Evolutionary conservation across 2,113 vertebrate species (phyloP).

Genomic region (Albula goreensis): DNA sequence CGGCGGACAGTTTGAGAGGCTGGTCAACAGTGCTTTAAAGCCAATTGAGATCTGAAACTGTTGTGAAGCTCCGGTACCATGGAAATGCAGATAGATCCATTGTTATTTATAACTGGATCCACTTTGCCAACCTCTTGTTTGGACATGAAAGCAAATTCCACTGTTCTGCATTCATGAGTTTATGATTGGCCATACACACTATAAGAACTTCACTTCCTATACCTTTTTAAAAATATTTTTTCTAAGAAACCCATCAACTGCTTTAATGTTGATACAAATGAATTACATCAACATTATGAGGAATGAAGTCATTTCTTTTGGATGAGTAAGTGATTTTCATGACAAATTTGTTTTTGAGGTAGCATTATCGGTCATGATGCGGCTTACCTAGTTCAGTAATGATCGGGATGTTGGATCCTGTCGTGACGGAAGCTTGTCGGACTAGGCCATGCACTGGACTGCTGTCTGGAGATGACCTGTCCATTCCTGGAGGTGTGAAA

Average conservation of each 20-base stretch:
- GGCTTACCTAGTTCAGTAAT: constrained; percentile 98
- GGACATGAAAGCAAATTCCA: not conserved
- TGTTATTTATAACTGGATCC: constrained; percentile 24
- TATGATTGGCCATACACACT: not conserved
- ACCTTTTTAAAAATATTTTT: not conserved
- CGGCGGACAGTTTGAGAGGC: not conserved
- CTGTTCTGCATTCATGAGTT: not conserved
- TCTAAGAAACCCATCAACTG: too few relatives aligned
- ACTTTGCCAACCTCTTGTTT: not conserved
- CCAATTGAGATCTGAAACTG: constrained; percentile 14
- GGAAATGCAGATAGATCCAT: constrained; percentile 19
- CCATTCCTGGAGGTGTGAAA: constrained; percentile 98
- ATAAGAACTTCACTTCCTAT: not conserved
- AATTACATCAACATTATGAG: not conserved
- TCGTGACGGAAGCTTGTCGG: constrained; percentile 93
- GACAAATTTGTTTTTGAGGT: not conserved
- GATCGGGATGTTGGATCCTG: constrained; percentile 96
- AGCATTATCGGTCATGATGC: not conserved
- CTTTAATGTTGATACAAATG: too few relatives aligned
- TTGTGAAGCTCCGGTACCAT: constrained; percentile 1
- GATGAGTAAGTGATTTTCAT: not conserved
- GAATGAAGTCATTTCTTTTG: not conserved
- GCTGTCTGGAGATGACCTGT: constrained; percentile 94
- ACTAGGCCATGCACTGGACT: constrained; percentile 94
- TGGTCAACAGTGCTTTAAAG: not conserved